phyloP scores from a whole-genome alignment of 2,797 vertebrate genomes.

The Pteronotus mesoamericanus region DNA sequence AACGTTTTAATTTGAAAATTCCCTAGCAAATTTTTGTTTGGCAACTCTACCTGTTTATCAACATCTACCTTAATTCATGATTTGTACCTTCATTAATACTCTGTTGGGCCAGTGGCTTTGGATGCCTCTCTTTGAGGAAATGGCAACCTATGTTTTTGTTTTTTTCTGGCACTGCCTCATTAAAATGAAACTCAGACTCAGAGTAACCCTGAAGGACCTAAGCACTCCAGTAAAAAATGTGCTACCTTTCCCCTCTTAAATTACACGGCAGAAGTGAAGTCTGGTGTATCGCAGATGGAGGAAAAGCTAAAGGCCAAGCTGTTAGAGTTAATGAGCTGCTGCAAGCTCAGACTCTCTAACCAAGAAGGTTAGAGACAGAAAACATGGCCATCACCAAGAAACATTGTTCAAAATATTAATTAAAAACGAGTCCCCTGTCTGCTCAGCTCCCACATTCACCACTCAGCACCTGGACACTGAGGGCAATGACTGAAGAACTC shows the following conservation, averaged over 20 bases:
- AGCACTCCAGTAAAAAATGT: slow-evolving; percentile 33
- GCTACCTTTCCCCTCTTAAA: slow-evolving; percentile 27
- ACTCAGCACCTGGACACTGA: slow-evolving; percentile 5
- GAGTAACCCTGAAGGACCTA: slow-evolving; percentile 52
- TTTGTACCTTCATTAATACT: slow-evolving; percentile 16
- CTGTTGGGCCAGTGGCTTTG: not conserved
- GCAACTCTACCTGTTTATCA: not conserved
- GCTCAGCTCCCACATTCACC: not conserved
- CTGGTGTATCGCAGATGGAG: slow-evolving; percentile 56
- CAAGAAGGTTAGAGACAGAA: slow-evolving; percentile 70
- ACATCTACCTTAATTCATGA: not conserved
- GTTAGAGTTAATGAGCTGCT: slow-evolving; percentile 75
- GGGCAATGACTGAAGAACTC: not conserved
- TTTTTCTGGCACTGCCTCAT: not conserved
- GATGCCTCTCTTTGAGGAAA: not conserved
- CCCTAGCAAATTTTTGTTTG: slow-evolving; percentile 36
- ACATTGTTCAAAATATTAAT: slow-evolving; percentile 73
- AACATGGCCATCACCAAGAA: slow-evolving; percentile 41
- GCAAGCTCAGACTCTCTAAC: slow-evolving; percentile 56
- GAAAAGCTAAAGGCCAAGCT: slow-evolving; percentile 67
- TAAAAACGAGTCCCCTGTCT: slow-evolving; percentile 43
- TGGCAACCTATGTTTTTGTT: not conserved
- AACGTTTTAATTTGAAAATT: slow-evolving; percentile 60
- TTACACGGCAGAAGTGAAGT: slow-evolving; percentile 60
- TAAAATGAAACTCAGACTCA: slow-evolving; percentile 51